Evolutionary conservation across 2,888 invertebrate genomes (phyloP).

Genomic region (Epirrhoe tristata): DNA sequence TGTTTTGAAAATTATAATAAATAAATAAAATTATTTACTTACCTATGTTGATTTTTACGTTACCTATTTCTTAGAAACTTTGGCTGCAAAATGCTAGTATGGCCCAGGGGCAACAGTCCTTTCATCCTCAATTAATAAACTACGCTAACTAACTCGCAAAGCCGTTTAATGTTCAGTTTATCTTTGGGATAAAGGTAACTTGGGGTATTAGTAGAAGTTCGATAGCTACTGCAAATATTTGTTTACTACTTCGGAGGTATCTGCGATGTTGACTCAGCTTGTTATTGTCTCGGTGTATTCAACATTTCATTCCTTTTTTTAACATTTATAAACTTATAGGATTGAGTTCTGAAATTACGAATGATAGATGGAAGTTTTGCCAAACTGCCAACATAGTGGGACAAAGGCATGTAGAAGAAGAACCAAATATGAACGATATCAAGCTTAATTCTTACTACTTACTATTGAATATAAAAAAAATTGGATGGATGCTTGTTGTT

Average conservation of each 20-base stretch:
- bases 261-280: background rate
- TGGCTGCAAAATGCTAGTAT: constrained; percentile 1
- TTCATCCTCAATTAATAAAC: constrained; percentile 52
- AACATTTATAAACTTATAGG: background rate
- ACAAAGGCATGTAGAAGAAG: too few relatives aligned
- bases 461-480: too few relatives aligned
- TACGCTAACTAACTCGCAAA: constrained; percentile 47
- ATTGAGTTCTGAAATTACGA: background rate
- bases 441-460: too few relatives aligned
- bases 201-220: constrained; percentile 39
- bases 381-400: too few relatives aligned
- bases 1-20: too few relatives aligned
- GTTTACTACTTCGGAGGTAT: constrained; percentile 14
- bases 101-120: constrained; percentile 46
- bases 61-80: background rate
- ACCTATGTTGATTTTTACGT: background rate
- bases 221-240: constrained; percentile 30
- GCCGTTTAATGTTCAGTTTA: constrained; percentile 54
- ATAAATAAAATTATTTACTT: too few relatives aligned
- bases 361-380: too few relatives aligned
- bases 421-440: too few relatives aligned
- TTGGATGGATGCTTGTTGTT: too few relatives aligned
- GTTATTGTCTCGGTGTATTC: background rate
- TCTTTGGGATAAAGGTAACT: constrained; percentile 49
- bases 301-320: background rate